These are phyloP conservation scores for Pseudobourletiella spinata DNA, from an alignment of 1,140 invertebrate species.

Conservation along the genomic window DNA sequence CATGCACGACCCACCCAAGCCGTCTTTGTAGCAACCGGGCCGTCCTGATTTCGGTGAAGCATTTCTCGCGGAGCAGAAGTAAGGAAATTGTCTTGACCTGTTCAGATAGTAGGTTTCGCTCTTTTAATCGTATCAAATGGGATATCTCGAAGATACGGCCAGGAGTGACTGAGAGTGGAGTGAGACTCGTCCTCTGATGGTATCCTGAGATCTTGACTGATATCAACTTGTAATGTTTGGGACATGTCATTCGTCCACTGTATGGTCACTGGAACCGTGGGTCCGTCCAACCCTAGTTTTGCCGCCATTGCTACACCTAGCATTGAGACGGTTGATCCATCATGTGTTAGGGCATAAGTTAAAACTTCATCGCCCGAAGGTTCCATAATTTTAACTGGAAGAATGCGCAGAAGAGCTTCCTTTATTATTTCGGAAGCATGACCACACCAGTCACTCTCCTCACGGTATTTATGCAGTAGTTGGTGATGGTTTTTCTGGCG, in stretches of 20 bases:
- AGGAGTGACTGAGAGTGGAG: no score
- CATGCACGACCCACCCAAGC: no score
- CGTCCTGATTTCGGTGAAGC: no score
- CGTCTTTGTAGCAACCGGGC: no score
- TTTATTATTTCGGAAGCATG: neutral
- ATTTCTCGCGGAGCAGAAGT: no score
- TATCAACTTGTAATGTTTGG: neutral
- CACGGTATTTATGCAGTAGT: neutral
- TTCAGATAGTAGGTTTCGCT: no score
- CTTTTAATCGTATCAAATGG: no score
- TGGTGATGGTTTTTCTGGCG: slow-evolving; percentile 1
- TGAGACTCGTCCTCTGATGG: no score
- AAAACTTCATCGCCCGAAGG: slow-evolving; percentile 2
- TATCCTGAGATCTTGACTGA: no score
- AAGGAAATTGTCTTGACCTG: no score
- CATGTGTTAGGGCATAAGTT: slow-evolving; percentile 9
- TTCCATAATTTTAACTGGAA: no score
- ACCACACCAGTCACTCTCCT: neutral
- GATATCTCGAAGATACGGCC: no score
- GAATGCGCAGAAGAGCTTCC: neutral
- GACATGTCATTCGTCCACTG: neutral
- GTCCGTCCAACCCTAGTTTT: neutral
- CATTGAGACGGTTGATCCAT: neutral
- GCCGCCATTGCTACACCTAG: neutral
- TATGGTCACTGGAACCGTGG: neutral